Conservation (phyloP, 2,797 vertebrate genomes). For the Clarias fuscus region DNA sequence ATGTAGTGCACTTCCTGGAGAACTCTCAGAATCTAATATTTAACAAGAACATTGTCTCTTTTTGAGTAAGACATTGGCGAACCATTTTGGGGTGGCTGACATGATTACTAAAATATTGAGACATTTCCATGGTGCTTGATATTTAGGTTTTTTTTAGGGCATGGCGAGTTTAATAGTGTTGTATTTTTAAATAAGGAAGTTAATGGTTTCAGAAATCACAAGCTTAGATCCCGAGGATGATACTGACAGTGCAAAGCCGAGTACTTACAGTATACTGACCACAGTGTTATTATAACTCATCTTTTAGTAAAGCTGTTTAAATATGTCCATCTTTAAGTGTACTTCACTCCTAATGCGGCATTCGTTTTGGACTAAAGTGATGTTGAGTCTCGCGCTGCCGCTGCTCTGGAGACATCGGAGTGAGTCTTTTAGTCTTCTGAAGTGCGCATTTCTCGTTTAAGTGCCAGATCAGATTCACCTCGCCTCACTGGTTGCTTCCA, state of each 20-base stretch:
- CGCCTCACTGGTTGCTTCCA: conserved; percentile 28
- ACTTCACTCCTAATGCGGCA: background rate
- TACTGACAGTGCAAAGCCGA: background rate
- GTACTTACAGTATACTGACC: background rate
- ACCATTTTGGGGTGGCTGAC: background rate
- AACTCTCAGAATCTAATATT: background rate
- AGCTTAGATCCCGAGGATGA: background rate
- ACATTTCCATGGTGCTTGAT: background rate
- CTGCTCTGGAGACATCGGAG: conserved; percentile 7
- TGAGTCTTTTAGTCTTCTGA: conserved; percentile 14
- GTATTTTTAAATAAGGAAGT: background rate
- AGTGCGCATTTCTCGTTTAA: conserved; percentile 16
- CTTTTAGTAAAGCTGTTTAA: background rate
- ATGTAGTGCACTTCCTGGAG: background rate
- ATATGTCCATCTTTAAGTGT: background rate
- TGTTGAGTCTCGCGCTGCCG: conserved; percentile 23
- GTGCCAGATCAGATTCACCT: conserved; percentile 36
- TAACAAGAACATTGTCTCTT: background rate
- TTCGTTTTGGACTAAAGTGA: conserved; percentile 3
- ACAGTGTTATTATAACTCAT: background rate
- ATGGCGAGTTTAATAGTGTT: background rate
- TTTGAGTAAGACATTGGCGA: background rate
- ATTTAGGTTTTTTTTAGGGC: background rate
- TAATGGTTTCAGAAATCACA: background rate
- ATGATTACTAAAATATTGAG: background rate